Percentiles rank a stretch among this genome's conserved stretches.
These are phyloP conservation scores for Brienomyrus brachyistius DNA, from an alignment of 2,113 vertebrate genomes.

Conservation along the genomic window DNA sequence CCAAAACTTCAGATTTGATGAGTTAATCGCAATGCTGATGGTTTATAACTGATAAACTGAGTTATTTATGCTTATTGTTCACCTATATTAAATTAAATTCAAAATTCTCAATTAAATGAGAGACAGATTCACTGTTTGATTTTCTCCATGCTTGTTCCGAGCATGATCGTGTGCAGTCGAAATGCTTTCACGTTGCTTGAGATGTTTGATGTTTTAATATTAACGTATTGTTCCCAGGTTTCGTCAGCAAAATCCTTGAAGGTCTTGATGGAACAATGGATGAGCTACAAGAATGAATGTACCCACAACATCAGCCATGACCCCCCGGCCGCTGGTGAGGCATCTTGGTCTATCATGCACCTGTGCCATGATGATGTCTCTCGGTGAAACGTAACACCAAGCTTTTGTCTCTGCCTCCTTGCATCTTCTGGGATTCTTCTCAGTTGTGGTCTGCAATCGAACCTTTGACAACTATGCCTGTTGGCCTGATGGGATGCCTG, in stretches of 20 bases:
- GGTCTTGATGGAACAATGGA: conserved; percentile 59
- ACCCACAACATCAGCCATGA: conserved; percentile 40
- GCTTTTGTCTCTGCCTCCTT: background rate
- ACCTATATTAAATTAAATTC: too few species aligned
- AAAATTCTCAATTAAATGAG: background rate
- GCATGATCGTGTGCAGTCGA: too few species aligned
- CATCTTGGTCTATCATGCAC: too few species aligned
- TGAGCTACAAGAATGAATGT: conserved; percentile 59
- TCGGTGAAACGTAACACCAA: background rate
- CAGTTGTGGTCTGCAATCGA: conserved; percentile 84
- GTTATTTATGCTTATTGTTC: background rate
- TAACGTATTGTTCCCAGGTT: conserved; percentile 39
- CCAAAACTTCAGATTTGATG: background rate
- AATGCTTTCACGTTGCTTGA: background rate
- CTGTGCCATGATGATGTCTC: background rate
- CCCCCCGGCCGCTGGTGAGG: conserved; percentile 46
- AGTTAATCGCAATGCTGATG: background rate
- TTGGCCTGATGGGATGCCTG: conserved; percentile 81
- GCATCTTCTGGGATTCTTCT: conserved; percentile 15
- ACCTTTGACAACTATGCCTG: conserved; percentile 85
- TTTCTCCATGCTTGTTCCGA: background rate
- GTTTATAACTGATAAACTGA: background rate
- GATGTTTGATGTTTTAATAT: background rate
- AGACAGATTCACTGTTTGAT: background rate
- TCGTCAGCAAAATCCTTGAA: conserved; percentile 52